Percentiles rank a stretch among this genome's conserved stretches.
Evolutionary conservation across 1,140 invertebrate species (phyloP).

Genomic region (Hormaphis cornu): DNA sequence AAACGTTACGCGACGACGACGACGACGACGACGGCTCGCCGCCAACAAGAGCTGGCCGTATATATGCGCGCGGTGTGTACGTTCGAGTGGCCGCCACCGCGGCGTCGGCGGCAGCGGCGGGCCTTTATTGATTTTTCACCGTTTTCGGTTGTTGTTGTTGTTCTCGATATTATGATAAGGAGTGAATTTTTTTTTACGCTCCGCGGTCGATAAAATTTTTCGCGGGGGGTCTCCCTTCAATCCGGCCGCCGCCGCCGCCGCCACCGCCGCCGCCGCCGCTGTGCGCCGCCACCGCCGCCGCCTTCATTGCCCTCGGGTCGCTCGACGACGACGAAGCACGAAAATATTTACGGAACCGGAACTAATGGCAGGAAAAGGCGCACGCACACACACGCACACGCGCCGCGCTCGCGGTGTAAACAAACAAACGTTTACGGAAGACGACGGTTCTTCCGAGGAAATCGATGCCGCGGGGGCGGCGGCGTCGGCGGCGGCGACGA

Average conservation of each 20-base stretch:
- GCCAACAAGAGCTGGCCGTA: too few relatives aligned
- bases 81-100: neutral
- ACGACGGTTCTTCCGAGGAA: neutral
- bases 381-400: neutral
- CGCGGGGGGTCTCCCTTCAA: neutral
- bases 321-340: neutral
- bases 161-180: too few relatives aligned
- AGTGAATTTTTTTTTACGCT: conserved; percentile 19
- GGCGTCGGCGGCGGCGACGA: neutral
- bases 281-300: neutral
- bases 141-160: conserved; percentile 14
- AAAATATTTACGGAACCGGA: conserved; percentile 15
- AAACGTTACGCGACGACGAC: neutral
- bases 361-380: conserved; percentile 16
- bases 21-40: neutral
- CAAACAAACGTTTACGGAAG: neutral
- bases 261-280: neutral
- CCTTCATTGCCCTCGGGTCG: neutral
- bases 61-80: neutral
- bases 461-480: conserved; percentile 10
- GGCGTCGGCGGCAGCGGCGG: neutral
- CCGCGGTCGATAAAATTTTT: conserved; percentile 19
- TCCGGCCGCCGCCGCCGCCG: neutral
- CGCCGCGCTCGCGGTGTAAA: neutral
- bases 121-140: conserved; percentile 20